Conservation (phyloP, 2,888 invertebrate genomes). For the Ichneumoninae sp. region DNA sequence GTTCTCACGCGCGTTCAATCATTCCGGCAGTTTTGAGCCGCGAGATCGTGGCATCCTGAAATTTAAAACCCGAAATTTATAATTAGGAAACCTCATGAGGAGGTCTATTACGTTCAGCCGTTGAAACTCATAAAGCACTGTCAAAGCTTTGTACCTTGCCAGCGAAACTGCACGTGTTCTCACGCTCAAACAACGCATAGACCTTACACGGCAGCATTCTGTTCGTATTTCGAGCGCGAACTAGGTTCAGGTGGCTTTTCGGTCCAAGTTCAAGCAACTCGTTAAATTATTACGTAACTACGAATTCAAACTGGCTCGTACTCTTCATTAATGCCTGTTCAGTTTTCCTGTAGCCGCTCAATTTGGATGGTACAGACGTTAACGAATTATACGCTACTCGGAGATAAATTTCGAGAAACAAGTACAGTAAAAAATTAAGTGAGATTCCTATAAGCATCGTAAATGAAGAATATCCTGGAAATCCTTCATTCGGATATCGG, state of each 20-base stretch:
- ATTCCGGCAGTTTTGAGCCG: not conserved
- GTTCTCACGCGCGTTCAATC: not conserved
- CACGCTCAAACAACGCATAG: not conserved
- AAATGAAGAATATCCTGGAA: too few species aligned
- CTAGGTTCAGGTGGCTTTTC: not conserved
- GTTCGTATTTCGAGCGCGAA: not conserved
- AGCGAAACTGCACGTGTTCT: slow-evolving; percentile 1
- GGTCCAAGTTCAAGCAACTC: not conserved
- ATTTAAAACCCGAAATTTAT: slow-evolving; percentile 21
- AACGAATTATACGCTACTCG: not conserved
- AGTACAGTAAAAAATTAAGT: too few species aligned
- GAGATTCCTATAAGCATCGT: too few species aligned
- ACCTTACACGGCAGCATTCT: not conserved
- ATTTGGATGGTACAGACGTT: not conserved
- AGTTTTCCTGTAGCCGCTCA: not conserved
- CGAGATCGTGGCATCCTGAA: not conserved
- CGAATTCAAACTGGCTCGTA: not conserved
- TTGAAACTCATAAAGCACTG: slow-evolving; percentile 9
- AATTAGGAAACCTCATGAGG: slow-evolving; percentile 5
- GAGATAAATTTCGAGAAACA: not conserved
- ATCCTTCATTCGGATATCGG: too few species aligned
- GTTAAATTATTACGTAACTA: not conserved
- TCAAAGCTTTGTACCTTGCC: slow-evolving; percentile 8
- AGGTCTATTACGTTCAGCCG: not conserved
- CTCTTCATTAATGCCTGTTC: not conserved